Base-by-base conservation (phyloP, 2,113 vertebrate species). In the Macaca nemestrina region DNA sequence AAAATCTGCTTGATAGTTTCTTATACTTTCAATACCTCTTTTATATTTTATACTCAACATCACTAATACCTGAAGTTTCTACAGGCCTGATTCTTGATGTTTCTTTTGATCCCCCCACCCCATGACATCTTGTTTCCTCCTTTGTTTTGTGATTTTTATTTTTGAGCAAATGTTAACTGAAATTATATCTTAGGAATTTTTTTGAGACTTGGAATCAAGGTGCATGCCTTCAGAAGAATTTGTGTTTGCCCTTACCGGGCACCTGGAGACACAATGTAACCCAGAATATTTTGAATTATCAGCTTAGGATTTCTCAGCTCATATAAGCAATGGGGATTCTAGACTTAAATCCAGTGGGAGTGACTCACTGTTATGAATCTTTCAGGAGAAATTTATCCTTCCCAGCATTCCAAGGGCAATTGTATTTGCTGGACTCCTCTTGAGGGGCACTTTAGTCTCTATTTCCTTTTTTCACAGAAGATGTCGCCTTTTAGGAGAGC, bases 341-440 rank as follows among this genome's bases (percentile, higher is more conserved):
- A 95, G 45, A 20, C 83, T 94, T 90, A 64, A 94, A 92, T 92
- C 64, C 75, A 94, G 10, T 50, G 88, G 96, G 14, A 96, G 6
- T 82, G 40, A 78, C 35, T 94, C 85, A 87, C n/a, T 72, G 11
- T 88, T 64, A 78, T 52, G 22, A 95, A 68, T 70, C 81, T 88
- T 80, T 97, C 57, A 85, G 64, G n/a, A 96, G 88, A 95, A 95
- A 95, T 88, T 35, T 81, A 85, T 90, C 43, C 75, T 95, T 96
- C 48, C 25, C 35, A 30, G 12, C 4, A 88, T 85, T 45, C 64
- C 23, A 85, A 85, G 35, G 6, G 8, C 59, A 72, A 75, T 70
- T 79, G 4, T 83, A 83, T 68, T 91, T 86, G 45, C 35, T 57
- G 64, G 59, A 35, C 30, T 88, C 6, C 40, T 18, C 92, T 76